Percentiles rank a stretch among this genome's conserved stretches.
Evolutionary conservation across 2,888 invertebrate species (phyloP).

Genomic region (Bursaphelenchus okinawaensis): DNA sequence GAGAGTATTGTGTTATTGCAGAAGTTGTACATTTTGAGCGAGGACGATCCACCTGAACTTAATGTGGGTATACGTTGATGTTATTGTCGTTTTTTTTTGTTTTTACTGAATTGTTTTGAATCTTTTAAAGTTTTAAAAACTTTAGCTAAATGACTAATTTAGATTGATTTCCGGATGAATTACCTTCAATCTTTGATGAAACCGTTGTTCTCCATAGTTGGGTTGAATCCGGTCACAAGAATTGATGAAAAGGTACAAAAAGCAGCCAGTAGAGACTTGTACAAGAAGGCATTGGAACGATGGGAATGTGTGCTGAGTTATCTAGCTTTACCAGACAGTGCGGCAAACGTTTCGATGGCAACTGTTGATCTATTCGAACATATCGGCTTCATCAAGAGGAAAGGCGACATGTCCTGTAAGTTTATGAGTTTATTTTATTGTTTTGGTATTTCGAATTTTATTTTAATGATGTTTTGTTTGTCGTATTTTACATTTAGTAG

Average conservation of each 20-base stretch:
- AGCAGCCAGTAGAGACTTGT: slow-evolving; percentile 34
- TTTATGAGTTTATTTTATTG: not conserved
- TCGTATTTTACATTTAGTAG: not conserved
- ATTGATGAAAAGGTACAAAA: slow-evolving; percentile 29
- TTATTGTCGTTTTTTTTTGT: too few species aligned
- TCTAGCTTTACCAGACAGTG: slow-evolving; percentile 48
- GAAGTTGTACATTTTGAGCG: slow-evolving; percentile 19
- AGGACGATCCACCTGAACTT: slow-evolving; percentile 13
- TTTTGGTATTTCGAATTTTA: not conserved
- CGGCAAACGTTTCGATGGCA: slow-evolving; percentile 63
- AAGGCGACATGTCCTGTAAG: not conserved
- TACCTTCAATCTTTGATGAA: slow-evolving; percentile 41
- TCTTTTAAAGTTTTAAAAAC: too few species aligned
- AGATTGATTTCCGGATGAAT: slow-evolving; percentile 37
- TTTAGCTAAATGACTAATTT: not conserved
- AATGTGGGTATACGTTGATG: slow-evolving; percentile 15
- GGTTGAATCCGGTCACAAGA: slow-evolving; percentile 12
- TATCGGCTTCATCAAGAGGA: slow-evolving; percentile 80
- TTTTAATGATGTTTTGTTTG: not conserved
- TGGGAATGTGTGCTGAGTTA: slow-evolving; percentile 61
- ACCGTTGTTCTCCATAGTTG: slow-evolving; percentile 30
- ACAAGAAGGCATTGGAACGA: slow-evolving; percentile 60
- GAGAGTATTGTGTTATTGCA: slow-evolving; percentile 19
- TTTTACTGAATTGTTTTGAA: too few species aligned
- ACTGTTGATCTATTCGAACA: slow-evolving; percentile 86